These are phyloP conservation scores for Bubo blakistoni DNA, from an alignment of 2,113 vertebrate species.

Conservation along the genomic window DNA sequence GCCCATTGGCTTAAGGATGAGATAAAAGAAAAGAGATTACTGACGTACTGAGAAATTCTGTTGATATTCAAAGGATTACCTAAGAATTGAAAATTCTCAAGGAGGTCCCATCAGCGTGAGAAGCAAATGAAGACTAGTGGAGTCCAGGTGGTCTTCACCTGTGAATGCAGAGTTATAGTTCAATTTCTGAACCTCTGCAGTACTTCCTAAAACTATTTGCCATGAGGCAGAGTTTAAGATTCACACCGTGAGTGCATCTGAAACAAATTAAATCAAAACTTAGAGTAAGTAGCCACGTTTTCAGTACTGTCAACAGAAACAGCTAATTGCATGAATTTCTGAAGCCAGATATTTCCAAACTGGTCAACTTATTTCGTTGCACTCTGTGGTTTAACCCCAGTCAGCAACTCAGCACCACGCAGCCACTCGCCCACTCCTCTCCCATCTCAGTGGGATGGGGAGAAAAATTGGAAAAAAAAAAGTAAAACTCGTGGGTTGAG, in stretches of 20 bases:
- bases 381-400: too few species aligned
- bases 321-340: not conserved
- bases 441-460: too few species aligned
- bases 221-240: not conserved
- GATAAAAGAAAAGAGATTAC: not conserved
- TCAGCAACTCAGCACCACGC: too few species aligned
- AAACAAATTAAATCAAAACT: not conserved
- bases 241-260: not conserved
- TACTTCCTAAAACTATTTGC: not conserved
- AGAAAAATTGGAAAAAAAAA: too few species aligned
- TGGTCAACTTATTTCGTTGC: not conserved
- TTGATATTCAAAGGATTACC: not conserved
- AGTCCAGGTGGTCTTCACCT: not conserved
- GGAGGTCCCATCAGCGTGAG: rapidly evolving
- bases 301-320: not conserved
- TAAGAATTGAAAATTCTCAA: not conserved
- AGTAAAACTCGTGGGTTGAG: too few species aligned
- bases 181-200: not conserved
- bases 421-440: too few species aligned
- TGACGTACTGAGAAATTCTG: not conserved
- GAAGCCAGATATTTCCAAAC: not conserved
- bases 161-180: rapidly evolving
- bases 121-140: not conserved
- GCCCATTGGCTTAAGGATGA: not conserved
- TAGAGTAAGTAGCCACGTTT: not conserved